A percentile compares a stretch with the other conserved stretches of the same genome.
Conservation (phyloP, 2,797 vertebrate genomes). For the Acanthornis magna region DNA sequence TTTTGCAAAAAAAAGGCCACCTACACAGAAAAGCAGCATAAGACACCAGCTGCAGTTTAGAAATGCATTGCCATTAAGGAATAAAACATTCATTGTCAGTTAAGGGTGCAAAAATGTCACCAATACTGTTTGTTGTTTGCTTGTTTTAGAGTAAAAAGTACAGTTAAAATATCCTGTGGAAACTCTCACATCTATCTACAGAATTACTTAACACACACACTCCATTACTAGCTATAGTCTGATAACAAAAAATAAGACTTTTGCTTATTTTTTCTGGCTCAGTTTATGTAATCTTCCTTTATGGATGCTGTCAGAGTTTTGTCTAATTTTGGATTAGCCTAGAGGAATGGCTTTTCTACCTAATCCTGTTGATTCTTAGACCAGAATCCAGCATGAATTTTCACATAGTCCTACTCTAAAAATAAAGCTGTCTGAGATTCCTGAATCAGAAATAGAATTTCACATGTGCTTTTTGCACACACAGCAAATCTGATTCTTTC, state of each 20-base stretch:
- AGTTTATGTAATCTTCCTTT: not conserved
- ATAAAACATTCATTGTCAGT: not conserved
- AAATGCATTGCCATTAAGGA: not conserved
- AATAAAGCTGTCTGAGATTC: not conserved
- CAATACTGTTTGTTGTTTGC: not conserved
- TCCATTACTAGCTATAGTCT: not conserved
- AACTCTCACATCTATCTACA: not conserved
- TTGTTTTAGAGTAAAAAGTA: not conserved
- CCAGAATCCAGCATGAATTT: not conserved
- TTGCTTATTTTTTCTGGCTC: not conserved
- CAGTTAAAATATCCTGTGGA: not conserved
- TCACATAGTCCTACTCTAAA: not conserved
- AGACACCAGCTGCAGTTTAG: not conserved
- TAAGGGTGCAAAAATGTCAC: not conserved
- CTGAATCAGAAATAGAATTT: not conserved
- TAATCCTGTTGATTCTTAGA: not conserved
- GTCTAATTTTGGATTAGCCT: not conserved
- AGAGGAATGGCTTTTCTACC: not conserved
- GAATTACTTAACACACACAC: not conserved
- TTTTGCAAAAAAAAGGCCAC: slow-evolving; percentile 97
- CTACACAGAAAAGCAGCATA: slow-evolving; percentile 66
- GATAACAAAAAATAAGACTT: not conserved
- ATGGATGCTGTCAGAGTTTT: not conserved
- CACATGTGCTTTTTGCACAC: not conserved
- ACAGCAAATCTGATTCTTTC: not conserved